Conservation (phyloP, 2,113 vertebrate species). For the mouse (Mus musculus) region GRCm39 chr10:51868501-51869000, state of each 20-base stretch:
- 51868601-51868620: not conserved
- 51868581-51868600: not conserved
- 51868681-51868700: not conserved
- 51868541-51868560: not conserved
- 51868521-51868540: not conserved
- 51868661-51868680: not conserved
- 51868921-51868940: no score
- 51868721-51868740: not conserved
- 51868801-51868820: not conserved
- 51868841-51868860: no score
- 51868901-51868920: no score
- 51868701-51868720: not conserved
- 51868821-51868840: no score
- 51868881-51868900: no score
- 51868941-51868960: no score
- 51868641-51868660: not conserved
- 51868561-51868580: not conserved
- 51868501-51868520: not conserved
- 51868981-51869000: no score
- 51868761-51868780: slow-evolving; percentile 6
- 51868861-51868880: no score
- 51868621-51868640: not conserved
- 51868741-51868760: not conserved
- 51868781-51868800: slow-evolving; percentile 6
- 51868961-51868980: no score